Evolutionary conservation across 1,140 invertebrate species (phyloP).

Genomic region (Drusus annulatus): DNA sequence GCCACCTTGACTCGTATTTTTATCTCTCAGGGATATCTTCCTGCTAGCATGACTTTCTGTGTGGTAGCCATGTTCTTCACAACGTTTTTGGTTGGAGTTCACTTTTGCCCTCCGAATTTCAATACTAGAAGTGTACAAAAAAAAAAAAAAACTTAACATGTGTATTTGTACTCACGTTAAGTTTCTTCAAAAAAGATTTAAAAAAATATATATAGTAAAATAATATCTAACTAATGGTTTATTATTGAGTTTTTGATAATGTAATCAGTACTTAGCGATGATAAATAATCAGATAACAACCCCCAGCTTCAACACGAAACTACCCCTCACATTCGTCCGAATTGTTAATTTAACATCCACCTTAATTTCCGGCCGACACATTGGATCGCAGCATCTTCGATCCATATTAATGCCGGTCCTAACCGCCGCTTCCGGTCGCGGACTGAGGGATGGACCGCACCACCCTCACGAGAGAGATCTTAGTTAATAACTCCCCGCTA

Average conservation of each 20-base stretch:
- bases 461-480: conserved; percentile 50
- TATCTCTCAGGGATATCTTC: no score
- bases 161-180: no score
- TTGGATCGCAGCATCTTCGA: conserved; percentile 23
- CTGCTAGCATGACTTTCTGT: no score
- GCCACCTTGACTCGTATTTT: no score
- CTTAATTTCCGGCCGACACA: conserved; percentile 53
- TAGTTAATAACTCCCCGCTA: conserved; percentile 57
- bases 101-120: no score
- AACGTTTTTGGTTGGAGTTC: no score
- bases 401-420: conserved; percentile 50
- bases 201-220: no score
- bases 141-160: no score
- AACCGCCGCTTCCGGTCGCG: conserved; percentile 56
- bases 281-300: conserved; percentile 1
- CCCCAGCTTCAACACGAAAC: background rate
- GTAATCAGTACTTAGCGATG: background rate
- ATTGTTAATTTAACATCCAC: conserved; percentile 45
- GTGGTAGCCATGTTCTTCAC: no score
- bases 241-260: background rate
- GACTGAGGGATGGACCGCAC: conserved; percentile 39
- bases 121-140: no score
- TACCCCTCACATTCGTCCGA: conserved; percentile 37
- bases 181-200: no score
- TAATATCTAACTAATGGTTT: no score